These are phyloP conservation scores for Equus przewalskii DNA, from an alignment of 2,113 vertebrate species.

Conservation along the genomic window DNA sequence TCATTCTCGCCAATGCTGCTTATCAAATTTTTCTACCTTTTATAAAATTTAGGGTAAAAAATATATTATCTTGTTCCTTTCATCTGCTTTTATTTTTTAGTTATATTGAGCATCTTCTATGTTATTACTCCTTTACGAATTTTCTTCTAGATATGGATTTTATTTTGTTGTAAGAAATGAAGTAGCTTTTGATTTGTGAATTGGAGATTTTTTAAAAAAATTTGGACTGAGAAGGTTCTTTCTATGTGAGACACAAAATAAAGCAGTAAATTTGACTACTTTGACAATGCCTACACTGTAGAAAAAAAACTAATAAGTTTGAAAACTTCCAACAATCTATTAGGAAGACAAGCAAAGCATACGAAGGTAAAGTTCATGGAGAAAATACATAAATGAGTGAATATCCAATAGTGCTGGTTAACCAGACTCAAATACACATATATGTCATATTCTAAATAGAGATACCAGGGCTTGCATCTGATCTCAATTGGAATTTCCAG, in stretches of 20 bases:
- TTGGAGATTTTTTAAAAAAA: background rate
- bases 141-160: background rate
- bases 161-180: background rate
- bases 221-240: background rate
- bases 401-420: background rate
- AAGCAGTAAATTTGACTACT: background rate
- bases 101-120: background rate
- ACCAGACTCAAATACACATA: background rate
- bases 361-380: background rate
- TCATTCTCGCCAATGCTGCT: background rate
- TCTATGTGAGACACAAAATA: conserved; percentile 1
- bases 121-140: background rate
- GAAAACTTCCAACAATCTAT: background rate
- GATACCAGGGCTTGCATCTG: background rate
- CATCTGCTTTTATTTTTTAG: background rate
- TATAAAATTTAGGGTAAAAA: background rate
- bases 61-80: background rate
- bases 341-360: background rate
- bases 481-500: background rate
- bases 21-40: background rate
- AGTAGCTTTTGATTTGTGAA: background rate
- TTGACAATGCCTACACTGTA: background rate
- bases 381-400: background rate
- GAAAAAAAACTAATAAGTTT: background rate
- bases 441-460: background rate